Conservation (phyloP, 2,113 vertebrate genomes). For the Tetraodon nigroviridis region DNA sequence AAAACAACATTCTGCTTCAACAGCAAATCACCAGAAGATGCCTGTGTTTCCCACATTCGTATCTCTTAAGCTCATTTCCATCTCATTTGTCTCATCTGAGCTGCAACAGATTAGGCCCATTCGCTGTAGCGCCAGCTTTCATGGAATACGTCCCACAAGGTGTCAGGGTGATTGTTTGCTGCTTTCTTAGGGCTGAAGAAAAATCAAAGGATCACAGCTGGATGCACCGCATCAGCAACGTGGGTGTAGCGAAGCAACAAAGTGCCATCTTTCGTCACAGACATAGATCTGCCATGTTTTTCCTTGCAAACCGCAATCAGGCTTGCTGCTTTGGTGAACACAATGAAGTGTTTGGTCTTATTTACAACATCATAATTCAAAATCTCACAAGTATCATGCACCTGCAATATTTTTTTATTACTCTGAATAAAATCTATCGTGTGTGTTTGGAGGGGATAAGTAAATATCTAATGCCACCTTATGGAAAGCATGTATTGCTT, state of each 20-base stretch:
- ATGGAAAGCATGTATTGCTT: no score
- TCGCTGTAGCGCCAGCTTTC: slow-evolving; percentile 7
- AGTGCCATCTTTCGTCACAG: slow-evolving; percentile 9
- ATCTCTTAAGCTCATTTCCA: slow-evolving; percentile 32
- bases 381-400: no score
- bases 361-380: not conserved
- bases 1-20: slow-evolving; percentile 15
- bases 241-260: slow-evolving; percentile 5
- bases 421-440: no score
- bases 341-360: not conserved
- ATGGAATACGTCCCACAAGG: slow-evolving; percentile 21
- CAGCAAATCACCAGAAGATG: slow-evolving; percentile 14
- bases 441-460: no score
- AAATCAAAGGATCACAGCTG: slow-evolving; percentile 19
- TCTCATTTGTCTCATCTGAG: slow-evolving; percentile 24
- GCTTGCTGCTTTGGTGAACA: slow-evolving; percentile 30
- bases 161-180: slow-evolving; percentile 20
- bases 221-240: slow-evolving; percentile 4
- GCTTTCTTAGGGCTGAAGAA: slow-evolving; percentile 18
- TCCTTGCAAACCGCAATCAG: not conserved
- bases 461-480: no score
- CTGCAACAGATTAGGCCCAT: slow-evolving; percentile 8
- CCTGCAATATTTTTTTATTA: no score
- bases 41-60: slow-evolving; percentile 3
- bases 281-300: slow-evolving; percentile 27